A percentile compares a stretch with the other conserved stretches of the same genome.
Conservation (phyloP, 2,797 vertebrate species). For the Acanthis flammea region DNA sequence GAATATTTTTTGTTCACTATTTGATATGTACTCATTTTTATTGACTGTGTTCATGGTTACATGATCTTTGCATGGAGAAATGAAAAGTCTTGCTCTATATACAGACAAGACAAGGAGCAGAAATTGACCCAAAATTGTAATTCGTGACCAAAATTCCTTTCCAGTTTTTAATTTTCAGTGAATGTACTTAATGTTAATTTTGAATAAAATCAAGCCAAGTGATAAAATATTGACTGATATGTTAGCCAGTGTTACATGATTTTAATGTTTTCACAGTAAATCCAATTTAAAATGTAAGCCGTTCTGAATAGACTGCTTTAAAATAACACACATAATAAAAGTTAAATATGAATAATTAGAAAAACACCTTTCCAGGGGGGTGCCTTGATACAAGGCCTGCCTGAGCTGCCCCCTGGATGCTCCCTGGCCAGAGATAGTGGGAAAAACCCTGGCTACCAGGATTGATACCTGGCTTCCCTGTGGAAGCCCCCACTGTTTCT, state of each 20-base stretch:
- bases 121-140: background rate
- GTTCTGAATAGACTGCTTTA: background rate
- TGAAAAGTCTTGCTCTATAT: background rate
- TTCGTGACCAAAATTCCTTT: background rate
- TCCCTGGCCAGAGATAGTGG: background rate
- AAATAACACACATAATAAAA: background rate
- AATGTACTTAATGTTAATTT: background rate
- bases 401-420: background rate
- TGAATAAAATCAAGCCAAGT: background rate
- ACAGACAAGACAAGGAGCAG: background rate
- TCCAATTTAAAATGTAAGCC: background rate
- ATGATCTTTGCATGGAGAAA: background rate
- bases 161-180: background rate
- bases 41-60: background rate
- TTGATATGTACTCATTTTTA: background rate
- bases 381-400: background rate
- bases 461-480: background rate
- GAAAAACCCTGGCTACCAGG: background rate
- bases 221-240: background rate
- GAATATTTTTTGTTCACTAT: background rate
- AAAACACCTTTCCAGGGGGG: background rate
- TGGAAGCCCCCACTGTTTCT: background rate
- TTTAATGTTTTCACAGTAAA: background rate
- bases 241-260: background rate
- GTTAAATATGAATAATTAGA: background rate